Evolutionary conservation across 2,888 invertebrate genomes (phyloP).

Genomic region (Molorchus minor): DNA sequence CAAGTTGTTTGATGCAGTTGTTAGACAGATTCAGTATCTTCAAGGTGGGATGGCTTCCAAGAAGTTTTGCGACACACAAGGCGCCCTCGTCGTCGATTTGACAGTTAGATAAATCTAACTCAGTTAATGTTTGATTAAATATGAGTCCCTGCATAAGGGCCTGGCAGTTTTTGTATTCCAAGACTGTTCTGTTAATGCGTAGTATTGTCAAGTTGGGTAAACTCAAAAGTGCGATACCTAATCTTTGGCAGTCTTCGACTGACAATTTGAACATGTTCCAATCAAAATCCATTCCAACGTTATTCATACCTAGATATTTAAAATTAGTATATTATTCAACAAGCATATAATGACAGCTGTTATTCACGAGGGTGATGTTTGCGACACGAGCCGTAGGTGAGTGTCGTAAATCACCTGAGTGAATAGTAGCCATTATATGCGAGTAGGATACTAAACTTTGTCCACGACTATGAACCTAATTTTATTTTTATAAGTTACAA

Average conservation of each 20-base stretch:
- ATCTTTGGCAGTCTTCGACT: slow-evolving; percentile 66
- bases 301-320: slow-evolving; percentile 56
- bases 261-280: slow-evolving; percentile 72
- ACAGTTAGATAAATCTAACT: slow-evolving; percentile 73
- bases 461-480: too few relatives aligned
- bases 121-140: slow-evolving; percentile 61
- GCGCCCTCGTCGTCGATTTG: slow-evolving; percentile 71
- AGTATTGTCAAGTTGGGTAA: slow-evolving; percentile 65
- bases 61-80: slow-evolving; percentile 70
- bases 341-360: too few relatives aligned
- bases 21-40: slow-evolving; percentile 66
- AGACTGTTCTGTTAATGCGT: slow-evolving; percentile 69
- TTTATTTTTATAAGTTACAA: too few relatives aligned
- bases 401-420: too few relatives aligned
- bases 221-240: slow-evolving; percentile 62
- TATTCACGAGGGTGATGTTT: too few relatives aligned
- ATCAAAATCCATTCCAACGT: slow-evolving; percentile 66
- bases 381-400: too few relatives aligned
- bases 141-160: slow-evolving; percentile 64
- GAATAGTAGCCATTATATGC: too few relatives aligned
- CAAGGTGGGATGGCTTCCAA: slow-evolving; percentile 63
- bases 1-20: slow-evolving; percentile 46
- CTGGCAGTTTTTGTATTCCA: slow-evolving; percentile 69
- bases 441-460: too few relatives aligned
- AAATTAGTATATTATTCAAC: too few relatives aligned